Evolutionary conservation across 2,797 vertebrate species (phyloP).

Genomic region (Molossus molossus): DNA sequence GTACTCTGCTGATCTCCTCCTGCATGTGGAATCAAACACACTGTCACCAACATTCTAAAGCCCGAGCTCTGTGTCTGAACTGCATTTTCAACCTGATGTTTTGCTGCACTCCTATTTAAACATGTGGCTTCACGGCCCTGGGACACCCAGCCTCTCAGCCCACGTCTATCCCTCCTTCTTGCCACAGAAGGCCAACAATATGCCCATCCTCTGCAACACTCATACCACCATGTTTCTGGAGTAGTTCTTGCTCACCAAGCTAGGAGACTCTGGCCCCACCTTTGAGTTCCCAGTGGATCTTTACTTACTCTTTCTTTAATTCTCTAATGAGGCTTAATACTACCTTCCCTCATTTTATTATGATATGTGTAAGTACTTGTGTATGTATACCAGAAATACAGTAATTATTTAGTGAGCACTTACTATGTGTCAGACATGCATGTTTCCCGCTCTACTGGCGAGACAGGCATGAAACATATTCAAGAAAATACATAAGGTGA

Average conservation of each 20-base stretch:
- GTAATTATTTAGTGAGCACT: neutral
- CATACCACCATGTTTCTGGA: neutral
- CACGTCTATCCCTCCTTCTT: neutral
- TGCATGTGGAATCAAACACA: neutral
- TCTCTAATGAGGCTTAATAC: neutral
- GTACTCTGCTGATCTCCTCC: neutral
- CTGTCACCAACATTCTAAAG: neutral
- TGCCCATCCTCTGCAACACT: neutral
- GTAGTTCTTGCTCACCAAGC: neutral
- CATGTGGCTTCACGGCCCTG: neutral
- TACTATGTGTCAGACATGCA: neutral
- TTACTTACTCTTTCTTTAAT: neutral
- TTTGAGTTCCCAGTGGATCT: neutral
- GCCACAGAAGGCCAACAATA: neutral
- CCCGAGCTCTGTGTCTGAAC: neutral
- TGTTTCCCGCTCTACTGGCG: neutral
- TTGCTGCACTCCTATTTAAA: fast-evolving
- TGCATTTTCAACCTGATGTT: neutral
- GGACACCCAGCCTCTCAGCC: neutral
- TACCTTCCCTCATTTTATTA: neutral
- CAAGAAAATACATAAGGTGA: neutral
- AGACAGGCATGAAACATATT: neutral
- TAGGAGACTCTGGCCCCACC: neutral
- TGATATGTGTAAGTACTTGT: neutral
- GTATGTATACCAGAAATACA: neutral